Conservation (phyloP, 2,113 vertebrate species). For the Tragelaphus buxtoni region DNA sequence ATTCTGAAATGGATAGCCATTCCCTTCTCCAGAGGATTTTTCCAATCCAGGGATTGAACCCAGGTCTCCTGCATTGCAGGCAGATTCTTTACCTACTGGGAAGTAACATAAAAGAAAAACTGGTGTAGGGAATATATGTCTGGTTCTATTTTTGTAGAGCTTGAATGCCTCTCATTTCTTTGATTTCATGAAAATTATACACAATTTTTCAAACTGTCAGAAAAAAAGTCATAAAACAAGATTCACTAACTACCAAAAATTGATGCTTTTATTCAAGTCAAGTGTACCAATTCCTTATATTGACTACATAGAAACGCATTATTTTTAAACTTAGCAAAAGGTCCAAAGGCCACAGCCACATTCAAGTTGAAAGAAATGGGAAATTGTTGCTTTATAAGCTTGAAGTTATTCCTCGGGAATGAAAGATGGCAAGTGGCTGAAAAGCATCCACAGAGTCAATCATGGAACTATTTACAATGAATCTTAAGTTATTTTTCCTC, state of each 20-base stretch:
- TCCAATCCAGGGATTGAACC: not conserved
- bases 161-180: not conserved
- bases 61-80: not conserved
- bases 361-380: not conserved
- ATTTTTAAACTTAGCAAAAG: not conserved
- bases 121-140: not conserved
- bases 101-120: not conserved
- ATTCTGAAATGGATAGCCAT: not conserved
- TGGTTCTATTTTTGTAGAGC: not conserved
- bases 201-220: constrained; percentile 5
- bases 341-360: not conserved
- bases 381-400: not conserved
- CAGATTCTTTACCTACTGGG: not conserved
- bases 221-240: not conserved
- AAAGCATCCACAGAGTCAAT: not conserved
- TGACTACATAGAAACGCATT: not conserved
- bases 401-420: not conserved
- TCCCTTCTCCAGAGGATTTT: not conserved
- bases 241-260: not conserved
- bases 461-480: not conserved
- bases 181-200: constrained; percentile 15
- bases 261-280: not conserved
- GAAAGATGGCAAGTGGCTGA: not conserved
- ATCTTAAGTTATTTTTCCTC: not conserved
- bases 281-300: not conserved